Evolutionary conservation across 2,113 vertebrate genomes (phyloP).

Genomic region (Chiloscyllium plagiosum): DNA sequence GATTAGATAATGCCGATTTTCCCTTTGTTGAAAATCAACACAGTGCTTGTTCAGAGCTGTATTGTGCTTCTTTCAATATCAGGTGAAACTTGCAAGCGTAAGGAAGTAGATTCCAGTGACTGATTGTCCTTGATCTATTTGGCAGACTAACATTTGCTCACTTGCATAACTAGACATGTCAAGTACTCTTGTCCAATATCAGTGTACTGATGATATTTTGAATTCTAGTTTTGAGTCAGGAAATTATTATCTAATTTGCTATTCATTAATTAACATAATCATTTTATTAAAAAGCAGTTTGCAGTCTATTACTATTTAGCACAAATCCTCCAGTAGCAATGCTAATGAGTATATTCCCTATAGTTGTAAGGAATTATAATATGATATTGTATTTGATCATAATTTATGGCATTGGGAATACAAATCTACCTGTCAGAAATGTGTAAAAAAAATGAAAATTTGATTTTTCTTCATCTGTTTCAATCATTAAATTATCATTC

Average conservation of each 20-base stretch:
- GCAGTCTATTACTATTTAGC: neutral
- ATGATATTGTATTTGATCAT: neutral
- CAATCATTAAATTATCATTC: neutral
- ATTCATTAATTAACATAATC: neutral
- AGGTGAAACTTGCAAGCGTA: neutral
- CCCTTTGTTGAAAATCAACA: neutral
- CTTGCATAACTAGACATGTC: neutral
- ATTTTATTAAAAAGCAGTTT: neutral
- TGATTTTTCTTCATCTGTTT: neutral
- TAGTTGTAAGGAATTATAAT: neutral
- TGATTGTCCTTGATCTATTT: neutral
- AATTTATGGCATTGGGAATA: neutral
- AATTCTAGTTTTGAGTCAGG: neutral
- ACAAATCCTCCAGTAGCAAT: neutral
- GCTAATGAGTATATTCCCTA: neutral
- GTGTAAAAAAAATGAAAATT: neutral
- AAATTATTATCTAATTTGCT: neutral
- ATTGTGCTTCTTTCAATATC: neutral
- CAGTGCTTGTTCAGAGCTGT: neutral
- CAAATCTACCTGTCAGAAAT: neutral
- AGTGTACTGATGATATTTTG: neutral
- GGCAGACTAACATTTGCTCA: neutral
- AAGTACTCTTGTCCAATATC: neutral
- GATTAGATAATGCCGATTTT: neutral
- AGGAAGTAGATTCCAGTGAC: neutral